Conservation (phyloP, 2,113 vertebrate species). For the Epinephelus cyanopodus region DNA sequence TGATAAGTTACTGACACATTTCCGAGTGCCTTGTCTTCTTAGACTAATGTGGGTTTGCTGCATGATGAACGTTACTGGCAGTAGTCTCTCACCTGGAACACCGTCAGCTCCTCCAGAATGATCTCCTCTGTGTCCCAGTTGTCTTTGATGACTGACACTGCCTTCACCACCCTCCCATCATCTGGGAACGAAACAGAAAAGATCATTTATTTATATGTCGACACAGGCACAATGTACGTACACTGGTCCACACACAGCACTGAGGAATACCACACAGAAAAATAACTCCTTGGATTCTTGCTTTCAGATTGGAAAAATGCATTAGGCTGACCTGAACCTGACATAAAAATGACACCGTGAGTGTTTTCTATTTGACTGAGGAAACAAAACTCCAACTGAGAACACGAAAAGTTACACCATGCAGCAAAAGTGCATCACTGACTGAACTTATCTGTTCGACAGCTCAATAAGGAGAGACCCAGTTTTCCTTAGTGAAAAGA, state of each 20-base stretch:
- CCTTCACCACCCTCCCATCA: slow-evolving; percentile 88
- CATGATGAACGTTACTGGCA: background rate
- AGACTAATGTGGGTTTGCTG: background rate
- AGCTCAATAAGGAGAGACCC: no score
- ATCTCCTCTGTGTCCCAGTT: slow-evolving; percentile 82
- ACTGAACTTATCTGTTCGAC: no score
- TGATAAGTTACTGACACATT: background rate
- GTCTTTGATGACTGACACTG: slow-evolving; percentile 79
- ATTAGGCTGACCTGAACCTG: no score
- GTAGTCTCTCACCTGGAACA: slow-evolving; percentile 84
- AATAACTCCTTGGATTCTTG: no score
- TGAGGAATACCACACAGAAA: no score
- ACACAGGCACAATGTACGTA: background rate
- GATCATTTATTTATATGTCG: background rate
- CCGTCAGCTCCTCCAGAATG: slow-evolving; percentile 85
- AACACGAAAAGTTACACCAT: no score
- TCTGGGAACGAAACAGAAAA: slow-evolving; percentile 72
- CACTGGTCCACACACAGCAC: background rate
- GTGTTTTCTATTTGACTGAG: no score
- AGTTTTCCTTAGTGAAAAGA: no score
- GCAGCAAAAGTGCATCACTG: no score
- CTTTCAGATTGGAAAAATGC: no score
- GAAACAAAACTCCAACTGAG: no score
- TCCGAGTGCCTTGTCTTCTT: background rate
- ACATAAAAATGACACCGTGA: no score